Evolutionary conservation across 1,140 invertebrate genomes (phyloP), one percentile per base, ranked within the genome.

Genomic region (Calephelis nemesis): DNA sequence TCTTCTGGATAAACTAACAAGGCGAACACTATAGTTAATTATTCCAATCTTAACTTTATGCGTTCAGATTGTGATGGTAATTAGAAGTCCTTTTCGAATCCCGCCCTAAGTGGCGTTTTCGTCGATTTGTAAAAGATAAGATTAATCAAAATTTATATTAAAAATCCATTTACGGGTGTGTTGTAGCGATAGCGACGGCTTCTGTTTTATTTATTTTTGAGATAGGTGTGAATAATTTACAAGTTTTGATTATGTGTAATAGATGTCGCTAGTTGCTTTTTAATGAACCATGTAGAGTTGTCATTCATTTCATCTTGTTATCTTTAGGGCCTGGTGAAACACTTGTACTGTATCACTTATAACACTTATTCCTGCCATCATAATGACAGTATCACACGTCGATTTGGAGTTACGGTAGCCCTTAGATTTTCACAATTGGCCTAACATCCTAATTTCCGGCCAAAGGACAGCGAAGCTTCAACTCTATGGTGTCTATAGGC

Each of bases 51-150:
- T 78, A 80, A 83, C 72, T 87, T 87, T 88, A 88, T 88, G 81
- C 83, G 78, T 67, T 69, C 73, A 87, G 87, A 89, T 89, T 87
- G 83, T 80, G 83, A 89, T 89, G 87, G 79, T 87, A 88, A 88
- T 87, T 78, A 79, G 42, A 50, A 30, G 72, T 69, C 72, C 76
- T 79, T 74, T 77, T 75, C 73, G 65, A 62, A 42, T 63, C 74
- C 79, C 76, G 75, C 69, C 72, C 62, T 87, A 87, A 87, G 83
- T 86, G 85, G 78, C 83, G 79, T 85, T 81, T 79, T 85, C 67
- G 76, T 76, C 85, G 81, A 89, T 87, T 87, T 89, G 87, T 87
- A 74, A 65, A 54, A 71, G 85, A 89, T 89, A 85, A 89, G 74
- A 79, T 79, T 75, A 79, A 78, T 84, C 78, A 79, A 84, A 82